phyloP scores from a whole-genome alignment of 2,113 vertebrate genomes.

The Xiphophorus maculatus region DNA sequence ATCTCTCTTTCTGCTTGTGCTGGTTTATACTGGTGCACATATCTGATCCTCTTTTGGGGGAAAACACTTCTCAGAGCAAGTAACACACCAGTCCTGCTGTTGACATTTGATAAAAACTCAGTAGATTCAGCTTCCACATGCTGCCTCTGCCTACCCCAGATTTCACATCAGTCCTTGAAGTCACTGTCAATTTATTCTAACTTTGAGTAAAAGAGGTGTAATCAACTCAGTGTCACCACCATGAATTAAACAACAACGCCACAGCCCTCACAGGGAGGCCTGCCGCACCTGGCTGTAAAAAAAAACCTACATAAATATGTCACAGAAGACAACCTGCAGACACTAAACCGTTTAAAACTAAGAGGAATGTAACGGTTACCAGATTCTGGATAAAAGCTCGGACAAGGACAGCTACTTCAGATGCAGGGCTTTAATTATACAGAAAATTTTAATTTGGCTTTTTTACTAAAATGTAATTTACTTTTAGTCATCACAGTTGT shows the following conservation, averaged over 20 bases:
- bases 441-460: too few species aligned
- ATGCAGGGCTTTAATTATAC: constrained; percentile 51
- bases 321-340: constrained; percentile 68
- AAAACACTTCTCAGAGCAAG: constrained; percentile 4
- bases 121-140: neutral
- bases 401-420: constrained; percentile 61
- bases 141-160: neutral
- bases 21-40: constrained; percentile 5
- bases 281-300: constrained; percentile 58
- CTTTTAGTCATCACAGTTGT: too few species aligned
- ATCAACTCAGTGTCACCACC: neutral
- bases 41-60: constrained; percentile 26
- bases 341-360: constrained; percentile 72
- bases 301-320: constrained; percentile 78
- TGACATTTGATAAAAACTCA: neutral
- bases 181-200: constrained; percentile 2
- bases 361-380: constrained; percentile 77
- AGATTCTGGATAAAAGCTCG: constrained; percentile 77
- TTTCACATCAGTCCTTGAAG: neutral
- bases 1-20: constrained; percentile 28
- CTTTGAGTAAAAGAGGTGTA: neutral
- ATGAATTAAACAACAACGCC: constrained; percentile 20
- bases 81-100: constrained; percentile 10
- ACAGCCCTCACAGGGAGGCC: constrained; percentile 55
- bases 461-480: too few species aligned